Base-by-base conservation (phyloP, 2,888 invertebrate genomes). In the Agonum fuliginosum region DNA sequence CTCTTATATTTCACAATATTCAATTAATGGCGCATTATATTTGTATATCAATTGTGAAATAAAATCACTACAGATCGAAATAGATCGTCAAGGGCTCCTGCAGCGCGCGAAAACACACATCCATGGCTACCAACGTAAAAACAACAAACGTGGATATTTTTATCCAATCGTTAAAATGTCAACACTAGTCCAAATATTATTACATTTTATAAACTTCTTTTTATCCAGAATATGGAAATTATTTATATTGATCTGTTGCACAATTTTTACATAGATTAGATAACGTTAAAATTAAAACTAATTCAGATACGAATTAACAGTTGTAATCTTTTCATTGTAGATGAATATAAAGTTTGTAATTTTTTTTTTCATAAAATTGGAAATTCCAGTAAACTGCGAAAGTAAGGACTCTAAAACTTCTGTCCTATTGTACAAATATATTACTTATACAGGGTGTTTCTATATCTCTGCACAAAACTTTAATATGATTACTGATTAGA, bases 11-110 rank as follows among this genome's bases (percentile, higher is more conserved):
- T 12, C 54, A 12, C 10, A 22, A 54, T 5, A 54, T 10, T 54
- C 20, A 54, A 24, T 54, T 22, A 54, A 54, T n/a, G n/a, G 24
- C 48, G 0, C 54, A 51, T 10, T 51, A 19, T 51, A n/a, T 34
- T n/a, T 54, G 54, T 54, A 54, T 22, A 10, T 30, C 10, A 12
- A 54, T 54, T 34, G 19, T 62, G 62, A 62, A 62, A 62, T 12
- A 34, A 27, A 12, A 48, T 10, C 20, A 34, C 30, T 54, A 24
- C 54, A 37, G 12, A 37, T 37, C 6, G 62, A 62, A 62, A 62
- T 62, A 62, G 34, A 27, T 12, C 27, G 19, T 62, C 62, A 62
- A 62, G 62, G 62, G 62, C 62, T 30, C 8, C 30, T 14, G 54
- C n/a, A 24, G 24, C 14, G 8, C 2, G 24, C 54, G 20, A 62